Evolutionary conservation across 2,888 invertebrate genomes (phyloP).

Genomic region (Andrena bicolor): DNA sequence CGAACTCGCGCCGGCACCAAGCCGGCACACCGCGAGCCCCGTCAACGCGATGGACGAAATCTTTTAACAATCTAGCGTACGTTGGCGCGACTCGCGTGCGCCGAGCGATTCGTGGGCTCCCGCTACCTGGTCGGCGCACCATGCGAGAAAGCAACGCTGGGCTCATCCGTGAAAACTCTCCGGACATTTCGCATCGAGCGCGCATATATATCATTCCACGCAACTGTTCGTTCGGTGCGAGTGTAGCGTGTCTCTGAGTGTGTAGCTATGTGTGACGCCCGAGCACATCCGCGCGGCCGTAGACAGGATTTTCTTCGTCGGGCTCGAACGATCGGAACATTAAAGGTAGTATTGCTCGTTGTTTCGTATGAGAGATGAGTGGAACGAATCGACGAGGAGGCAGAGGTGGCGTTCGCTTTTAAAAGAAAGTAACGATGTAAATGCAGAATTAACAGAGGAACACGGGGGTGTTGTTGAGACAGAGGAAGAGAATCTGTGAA

Average conservation of each 20-base stretch:
- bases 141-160: slow-evolving; percentile 57
- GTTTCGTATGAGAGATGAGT: slow-evolving; percentile 67
- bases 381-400: slow-evolving; percentile 8
- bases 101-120: slow-evolving; percentile 25
- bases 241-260: slow-evolving; percentile 16
- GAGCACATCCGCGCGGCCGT: slow-evolving; percentile 47
- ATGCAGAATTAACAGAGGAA: neutral
- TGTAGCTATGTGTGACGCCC: neutral
- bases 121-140: slow-evolving; percentile 39
- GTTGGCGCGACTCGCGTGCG: slow-evolving; percentile 48
- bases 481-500: slow-evolving; percentile 24
- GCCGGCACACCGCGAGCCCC: slow-evolving; percentile 24
- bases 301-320: slow-evolving; percentile 46
- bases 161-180: slow-evolving; percentile 11
- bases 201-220: slow-evolving; percentile 38
- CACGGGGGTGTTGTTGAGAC: neutral
- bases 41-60: slow-evolving; percentile 73
- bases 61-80: slow-evolving; percentile 64
- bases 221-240: slow-evolving; percentile 21
- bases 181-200: slow-evolving; percentile 23
- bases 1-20: slow-evolving; percentile 5
- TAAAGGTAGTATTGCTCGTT: slow-evolving; percentile 80
- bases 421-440: neutral
- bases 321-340: slow-evolving; percentile 34
- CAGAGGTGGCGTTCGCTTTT: neutral